Base-by-base conservation (phyloP, 2,797 vertebrate species). In the Galaxias olidus region DNA sequence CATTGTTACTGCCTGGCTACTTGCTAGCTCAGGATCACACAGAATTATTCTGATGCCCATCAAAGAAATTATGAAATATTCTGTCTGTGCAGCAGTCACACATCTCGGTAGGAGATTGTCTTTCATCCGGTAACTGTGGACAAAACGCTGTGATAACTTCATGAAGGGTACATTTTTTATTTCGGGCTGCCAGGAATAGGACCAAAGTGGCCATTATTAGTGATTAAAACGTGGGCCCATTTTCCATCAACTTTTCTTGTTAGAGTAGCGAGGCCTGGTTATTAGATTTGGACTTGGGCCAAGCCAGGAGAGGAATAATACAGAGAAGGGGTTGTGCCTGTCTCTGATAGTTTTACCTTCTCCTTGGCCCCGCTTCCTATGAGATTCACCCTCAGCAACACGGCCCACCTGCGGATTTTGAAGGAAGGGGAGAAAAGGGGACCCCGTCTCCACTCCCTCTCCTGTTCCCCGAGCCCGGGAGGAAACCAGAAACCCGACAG, bases 1-100 rank as follows among this genome's bases (percentile, higher is more conserved):
- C 12, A 45, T 66, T 70, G 66, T 72, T 76, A 84, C 86, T 83
- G 73, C 82, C 78, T 78, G 81, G 83, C 87, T 75, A 84, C 80
- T 75, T 70, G n/a, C n/a, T 68, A 54, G 76, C 72, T 82, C 78
- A 77, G 71, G 69, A 83, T 88, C 73, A 74, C 73, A 74, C 56
- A 79, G 82, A 89, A 87, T 86, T 80, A 80, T 87, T 87, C 83
- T 83, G 63, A 86, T 78, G 78, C 85, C 82, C 84, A 90, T 89
- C 82, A 84, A 85, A 86, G 82, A 81, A 82, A 83, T 85, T 70
- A 76, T 75, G 72, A 80, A 86, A 86, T 84, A 85, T 64, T 78
- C 66, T 68, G 65, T 84, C 81, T 76, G 72, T 63, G 30, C 3
- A 30, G 30, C 6, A 30, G 67, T 78, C 76, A 53, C 77, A 80